Evolutionary conservation across 2,113 vertebrate genomes (phyloP).

Genomic region (Xerus inauris): DNA sequence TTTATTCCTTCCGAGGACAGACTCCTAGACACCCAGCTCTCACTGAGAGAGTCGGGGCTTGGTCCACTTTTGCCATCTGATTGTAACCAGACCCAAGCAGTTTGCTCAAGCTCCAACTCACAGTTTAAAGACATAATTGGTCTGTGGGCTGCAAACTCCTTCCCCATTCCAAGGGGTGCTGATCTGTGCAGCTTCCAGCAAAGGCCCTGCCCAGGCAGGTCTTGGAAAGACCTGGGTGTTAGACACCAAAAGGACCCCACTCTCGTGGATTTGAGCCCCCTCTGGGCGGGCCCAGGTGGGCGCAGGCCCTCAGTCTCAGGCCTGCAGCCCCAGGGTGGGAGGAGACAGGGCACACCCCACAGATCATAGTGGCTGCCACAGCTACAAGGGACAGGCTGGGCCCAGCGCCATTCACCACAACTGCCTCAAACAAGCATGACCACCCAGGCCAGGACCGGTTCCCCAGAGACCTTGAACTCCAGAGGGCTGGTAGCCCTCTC

Average conservation of each 20-base stretch:
- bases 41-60: background rate
- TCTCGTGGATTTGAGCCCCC: accelerated
- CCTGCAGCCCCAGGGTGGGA: background rate
- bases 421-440: constrained; percentile 53
- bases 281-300: background rate
- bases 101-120: background rate
- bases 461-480: constrained; percentile 29
- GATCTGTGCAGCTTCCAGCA: background rate
- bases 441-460: background rate
- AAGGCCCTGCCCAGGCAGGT: background rate
- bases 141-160: background rate
- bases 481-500: background rate
- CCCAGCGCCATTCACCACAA: background rate
- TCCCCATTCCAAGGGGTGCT: background rate
- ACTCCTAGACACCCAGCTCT: background rate
- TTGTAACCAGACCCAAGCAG: background rate
- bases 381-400: background rate
- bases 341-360: background rate
- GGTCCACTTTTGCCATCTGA: background rate
- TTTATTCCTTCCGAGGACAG: background rate
- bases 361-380: background rate
- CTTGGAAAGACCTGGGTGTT: background rate
- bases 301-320: background rate
- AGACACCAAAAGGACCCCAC: no score
- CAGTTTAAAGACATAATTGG: background rate